Base-by-base conservation (phyloP, 2,888 invertebrate genomes). In the Podabrus alpinus region DNA sequence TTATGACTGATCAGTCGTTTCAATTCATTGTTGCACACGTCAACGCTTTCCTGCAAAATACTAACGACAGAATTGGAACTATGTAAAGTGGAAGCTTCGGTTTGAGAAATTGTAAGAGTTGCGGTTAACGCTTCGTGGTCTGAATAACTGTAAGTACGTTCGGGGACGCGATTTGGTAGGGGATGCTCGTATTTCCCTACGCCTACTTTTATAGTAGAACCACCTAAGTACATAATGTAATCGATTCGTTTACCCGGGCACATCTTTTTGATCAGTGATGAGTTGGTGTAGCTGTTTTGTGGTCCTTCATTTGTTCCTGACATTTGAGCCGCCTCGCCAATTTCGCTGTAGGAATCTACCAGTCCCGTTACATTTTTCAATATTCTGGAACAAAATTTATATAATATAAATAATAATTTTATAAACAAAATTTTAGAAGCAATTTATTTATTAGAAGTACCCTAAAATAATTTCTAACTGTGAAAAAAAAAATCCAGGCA, bases 181-280 rank as follows among this genome's bases (percentile, higher is more conserved):
- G 96, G 95, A 78, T 94, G 90, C 10, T 89, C 88, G 83, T 93
- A 94, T 78, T 90, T 89, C 4, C 87, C 81, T 64, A 91, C 87
- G 21, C 88, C 86, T 10, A 90, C 85, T 75, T 83, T 80, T 24
- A 85, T 77, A 45, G 82, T 84, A 76, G 82, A 78, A 73, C 86
- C 85, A 59, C 89, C 86, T 78, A 88, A 89, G 85, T 92, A 95
- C 81, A 98, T 88, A 80, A 99, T 94, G 86, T 98, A 97, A 89
- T 99, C 99, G 80, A 99, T 97, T 77, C 98, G 91, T 86, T 95
- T 94, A 15, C 98, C 98, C 61, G 91, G 88, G 0, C 94, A 93
- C 70, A 88, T 88, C 11, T 86, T 85, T 73, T 89, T 88, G 1
- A 90, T 88, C 69, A 88, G 82, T 66, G 87, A 88, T 1, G 88